Conservation (phyloP, 2,797 vertebrate genomes). For the Tinamus major region DNA sequence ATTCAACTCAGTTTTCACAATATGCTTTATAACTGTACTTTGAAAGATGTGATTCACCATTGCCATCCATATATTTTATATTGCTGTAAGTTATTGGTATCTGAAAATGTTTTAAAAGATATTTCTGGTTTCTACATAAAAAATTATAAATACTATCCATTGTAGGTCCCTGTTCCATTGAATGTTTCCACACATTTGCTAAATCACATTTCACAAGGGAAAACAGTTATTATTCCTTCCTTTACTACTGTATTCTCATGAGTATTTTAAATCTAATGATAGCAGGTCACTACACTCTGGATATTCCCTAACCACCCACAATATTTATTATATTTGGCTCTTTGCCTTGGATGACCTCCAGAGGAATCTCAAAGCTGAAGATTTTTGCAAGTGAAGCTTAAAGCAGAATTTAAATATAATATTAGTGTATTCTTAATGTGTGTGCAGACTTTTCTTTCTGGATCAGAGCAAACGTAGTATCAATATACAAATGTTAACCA, state of each 20-base stretch:
- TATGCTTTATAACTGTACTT: neutral
- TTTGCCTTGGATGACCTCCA: conserved; percentile 59
- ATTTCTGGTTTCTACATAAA: conserved; percentile 7
- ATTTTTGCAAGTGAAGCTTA: conserved; percentile 41
- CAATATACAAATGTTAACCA: neutral
- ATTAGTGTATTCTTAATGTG: conserved; percentile 2
- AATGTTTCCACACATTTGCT: conserved; percentile 29
- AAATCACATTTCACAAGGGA: conserved; percentile 41
- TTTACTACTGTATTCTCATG: conserved; percentile 34
- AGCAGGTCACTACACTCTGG: conserved; percentile 19
- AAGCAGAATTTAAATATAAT: neutral
- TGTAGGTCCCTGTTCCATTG: conserved; percentile 42
- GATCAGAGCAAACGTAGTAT: neutral
- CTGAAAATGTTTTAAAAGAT: neutral
- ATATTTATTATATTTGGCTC: conserved; percentile 62
- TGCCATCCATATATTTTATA: neutral
- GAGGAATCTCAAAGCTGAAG: conserved; percentile 41
- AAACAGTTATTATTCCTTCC: conserved; percentile 18
- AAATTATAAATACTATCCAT: neutral
- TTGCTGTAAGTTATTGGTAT: neutral
- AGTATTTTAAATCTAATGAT: conserved; percentile 60
- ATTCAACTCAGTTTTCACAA: neutral
- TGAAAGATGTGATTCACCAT: neutral
- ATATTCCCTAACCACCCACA: conserved; percentile 35
- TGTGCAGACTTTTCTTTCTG: neutral